Conservation (phyloP, 2,113 vertebrate species). For the Thunnus maccoyii region DNA sequence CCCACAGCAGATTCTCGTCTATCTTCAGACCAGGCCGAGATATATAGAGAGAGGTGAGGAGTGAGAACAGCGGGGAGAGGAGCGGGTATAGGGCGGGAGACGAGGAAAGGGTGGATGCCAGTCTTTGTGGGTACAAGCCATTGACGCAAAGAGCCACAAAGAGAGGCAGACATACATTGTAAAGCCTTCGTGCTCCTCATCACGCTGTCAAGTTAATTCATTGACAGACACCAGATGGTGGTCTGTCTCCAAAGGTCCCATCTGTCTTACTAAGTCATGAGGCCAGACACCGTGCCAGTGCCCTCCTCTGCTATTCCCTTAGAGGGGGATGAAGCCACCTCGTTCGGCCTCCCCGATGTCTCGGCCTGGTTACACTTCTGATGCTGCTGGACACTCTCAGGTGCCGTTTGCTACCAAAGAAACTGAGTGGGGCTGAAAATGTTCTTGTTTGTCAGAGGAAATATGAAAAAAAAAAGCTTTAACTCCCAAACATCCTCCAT, state of each 20-base stretch:
- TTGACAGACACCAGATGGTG: conserved; percentile 82
- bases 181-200: conserved; percentile 47
- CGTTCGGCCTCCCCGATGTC: conserved; percentile 62
- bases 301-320: conserved; percentile 75
- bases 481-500: conserved; percentile 5
- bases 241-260: conserved; percentile 70
- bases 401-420: conserved; percentile 37
- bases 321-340: conserved; percentile 69
- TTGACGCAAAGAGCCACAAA: conserved; percentile 48
- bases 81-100: neutral
- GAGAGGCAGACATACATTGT: conserved; percentile 37
- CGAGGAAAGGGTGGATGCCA: conserved; percentile 26
- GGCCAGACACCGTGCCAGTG: conserved; percentile 70
- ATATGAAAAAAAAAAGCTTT: neutral
- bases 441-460: neutral
- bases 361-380: conserved; percentile 67
- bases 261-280: conserved; percentile 76
- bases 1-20: conserved; percentile 77
- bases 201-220: conserved; percentile 50
- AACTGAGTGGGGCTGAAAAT: neutral
- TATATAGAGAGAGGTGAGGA: conserved; percentile 67
- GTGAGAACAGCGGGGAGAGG: neutral
- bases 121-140: conserved; percentile 38
- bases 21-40: conserved; percentile 75
- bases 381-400: conserved; percentile 43